These are phyloP conservation scores for Ryuthela nishihirai DNA, from an alignment of 2,888 invertebrate genomes.

Conservation along the genomic window DNA sequence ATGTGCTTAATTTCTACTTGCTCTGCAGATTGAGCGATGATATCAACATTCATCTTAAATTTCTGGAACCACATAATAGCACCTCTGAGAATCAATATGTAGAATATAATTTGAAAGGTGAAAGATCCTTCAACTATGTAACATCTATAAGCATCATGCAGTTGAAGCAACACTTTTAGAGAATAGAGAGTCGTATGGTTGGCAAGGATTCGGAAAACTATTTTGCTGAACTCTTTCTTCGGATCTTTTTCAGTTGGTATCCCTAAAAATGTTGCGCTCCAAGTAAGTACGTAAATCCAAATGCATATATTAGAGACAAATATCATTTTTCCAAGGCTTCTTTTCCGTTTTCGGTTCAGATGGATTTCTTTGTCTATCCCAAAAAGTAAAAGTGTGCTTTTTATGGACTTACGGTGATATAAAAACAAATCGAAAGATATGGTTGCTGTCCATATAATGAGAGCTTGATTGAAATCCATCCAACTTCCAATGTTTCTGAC, in stretches of 20 bases:
- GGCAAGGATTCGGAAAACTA: slow-evolving; percentile 1
- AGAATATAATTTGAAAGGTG: slow-evolving; percentile 6
- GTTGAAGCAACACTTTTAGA: slow-evolving; percentile 5
- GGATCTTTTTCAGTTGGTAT: slow-evolving; percentile 13
- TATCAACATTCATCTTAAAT: slow-evolving; percentile 1
- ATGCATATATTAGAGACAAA: slow-evolving; percentile 1
- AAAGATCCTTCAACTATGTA: slow-evolving; percentile 17
- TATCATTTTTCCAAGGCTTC: background rate
- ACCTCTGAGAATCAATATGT: slow-evolving; percentile 1
- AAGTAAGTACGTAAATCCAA: slow-evolving; percentile 11
- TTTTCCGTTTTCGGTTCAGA: slow-evolving; percentile 1
- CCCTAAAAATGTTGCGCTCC: slow-evolving; percentile 7
- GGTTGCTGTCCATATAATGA: slow-evolving; percentile 15
- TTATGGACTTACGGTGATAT: slow-evolving; percentile 1
- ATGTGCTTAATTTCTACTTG: background rate
- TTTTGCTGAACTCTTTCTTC: slow-evolving; percentile 2
- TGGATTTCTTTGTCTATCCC: background rate
- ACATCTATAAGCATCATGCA: slow-evolving; percentile 15
- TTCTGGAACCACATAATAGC: slow-evolving; percentile 12
- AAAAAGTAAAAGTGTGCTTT: slow-evolving; percentile 2
- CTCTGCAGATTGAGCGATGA: background rate
- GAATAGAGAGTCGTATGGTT: slow-evolving; percentile 8
- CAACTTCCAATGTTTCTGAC: slow-evolving; percentile 9
- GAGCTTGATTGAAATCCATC: slow-evolving; percentile 20
- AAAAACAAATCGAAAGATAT: slow-evolving; percentile 14